A percentile compares a stretch with the other conserved stretches of the same genome.
Conservation (phyloP, 2,797 vertebrate genomes). For the Oreochromis grahami region DNA sequence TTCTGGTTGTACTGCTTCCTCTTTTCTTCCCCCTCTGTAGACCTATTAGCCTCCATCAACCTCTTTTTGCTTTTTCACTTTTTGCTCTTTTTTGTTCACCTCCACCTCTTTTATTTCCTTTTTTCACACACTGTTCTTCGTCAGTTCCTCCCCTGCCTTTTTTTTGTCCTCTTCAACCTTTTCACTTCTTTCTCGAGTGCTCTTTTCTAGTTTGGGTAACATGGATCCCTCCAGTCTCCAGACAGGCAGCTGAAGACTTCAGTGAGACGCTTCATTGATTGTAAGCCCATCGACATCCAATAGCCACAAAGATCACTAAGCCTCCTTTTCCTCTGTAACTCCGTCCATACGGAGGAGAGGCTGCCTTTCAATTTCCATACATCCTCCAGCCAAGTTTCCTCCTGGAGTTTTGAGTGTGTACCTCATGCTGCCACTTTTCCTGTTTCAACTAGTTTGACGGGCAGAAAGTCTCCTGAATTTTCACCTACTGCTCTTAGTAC, state of each 20-base stretch:
- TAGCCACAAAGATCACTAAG: slow-evolving; percentile 28
- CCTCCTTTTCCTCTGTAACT: slow-evolving; percentile 31
- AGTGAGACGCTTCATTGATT: slow-evolving; percentile 53
- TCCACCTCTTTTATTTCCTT: neutral
- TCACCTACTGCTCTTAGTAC: neutral
- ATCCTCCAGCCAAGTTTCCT: slow-evolving; percentile 8
- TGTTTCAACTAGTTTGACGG: neutral
- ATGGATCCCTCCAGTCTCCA: slow-evolving; percentile 42
- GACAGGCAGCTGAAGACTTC: slow-evolving; percentile 42
- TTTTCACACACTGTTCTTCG: neutral
- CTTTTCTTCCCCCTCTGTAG: neutral
- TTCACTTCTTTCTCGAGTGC: neutral
- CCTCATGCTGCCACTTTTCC: neutral
- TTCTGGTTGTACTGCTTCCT: neutral
- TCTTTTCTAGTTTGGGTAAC: neutral
- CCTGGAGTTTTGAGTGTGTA: neutral
- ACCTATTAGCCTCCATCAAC: neutral
- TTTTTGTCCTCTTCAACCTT: neutral
- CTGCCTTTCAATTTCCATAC: slow-evolving; percentile 23
- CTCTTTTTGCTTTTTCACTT: neutral
- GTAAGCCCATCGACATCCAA: slow-evolving; percentile 36
- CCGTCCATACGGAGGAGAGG: slow-evolving; percentile 21
- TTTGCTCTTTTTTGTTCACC: neutral
- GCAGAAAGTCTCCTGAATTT: neutral
- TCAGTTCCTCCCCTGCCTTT: neutral